Evolutionary conservation across 2,797 vertebrate genomes (phyloP).

Genomic region (Pogoniulus pusillus): DNA sequence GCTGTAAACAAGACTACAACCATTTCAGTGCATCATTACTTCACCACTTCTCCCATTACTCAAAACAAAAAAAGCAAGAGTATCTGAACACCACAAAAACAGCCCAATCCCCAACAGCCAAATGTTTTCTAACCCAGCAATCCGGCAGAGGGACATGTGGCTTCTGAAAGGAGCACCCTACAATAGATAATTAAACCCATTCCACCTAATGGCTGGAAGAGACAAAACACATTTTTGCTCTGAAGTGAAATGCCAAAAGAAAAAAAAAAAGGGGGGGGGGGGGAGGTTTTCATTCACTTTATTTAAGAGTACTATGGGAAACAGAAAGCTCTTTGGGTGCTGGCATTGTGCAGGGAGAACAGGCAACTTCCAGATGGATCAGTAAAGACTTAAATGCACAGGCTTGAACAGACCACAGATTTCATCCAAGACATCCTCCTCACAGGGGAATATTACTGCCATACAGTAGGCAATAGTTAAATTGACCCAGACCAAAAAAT

Average conservation of each 20-base stretch:
- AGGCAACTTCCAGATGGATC: neutral
- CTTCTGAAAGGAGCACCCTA: neutral
- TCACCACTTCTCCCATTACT: neutral
- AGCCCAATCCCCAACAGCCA: neutral
- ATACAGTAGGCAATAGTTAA: neutral
- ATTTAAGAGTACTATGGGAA: neutral
- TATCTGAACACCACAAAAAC: neutral
- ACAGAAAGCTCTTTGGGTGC: neutral
- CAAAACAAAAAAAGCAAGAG: neutral
- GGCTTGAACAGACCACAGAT: neutral
- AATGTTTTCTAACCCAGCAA: neutral
- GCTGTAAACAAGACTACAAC: neutral
- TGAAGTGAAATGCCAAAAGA: neutral
- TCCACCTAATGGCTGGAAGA: neutral
- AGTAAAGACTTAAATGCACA: neutral
- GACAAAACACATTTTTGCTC: neutral
- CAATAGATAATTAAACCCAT: neutral
- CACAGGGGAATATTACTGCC: neutral
- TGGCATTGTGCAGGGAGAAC: neutral
- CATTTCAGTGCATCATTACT: neutral
- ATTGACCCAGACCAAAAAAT: neutral
- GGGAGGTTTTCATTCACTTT: neutral
- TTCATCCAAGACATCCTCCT: neutral
- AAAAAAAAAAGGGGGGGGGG: neutral
- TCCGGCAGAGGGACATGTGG: neutral